A percentile compares a stretch with the other conserved stretches of the same genome.
phyloP scores from a whole-genome alignment of 2,113 vertebrate species.

The Bubo bubo region DNA sequence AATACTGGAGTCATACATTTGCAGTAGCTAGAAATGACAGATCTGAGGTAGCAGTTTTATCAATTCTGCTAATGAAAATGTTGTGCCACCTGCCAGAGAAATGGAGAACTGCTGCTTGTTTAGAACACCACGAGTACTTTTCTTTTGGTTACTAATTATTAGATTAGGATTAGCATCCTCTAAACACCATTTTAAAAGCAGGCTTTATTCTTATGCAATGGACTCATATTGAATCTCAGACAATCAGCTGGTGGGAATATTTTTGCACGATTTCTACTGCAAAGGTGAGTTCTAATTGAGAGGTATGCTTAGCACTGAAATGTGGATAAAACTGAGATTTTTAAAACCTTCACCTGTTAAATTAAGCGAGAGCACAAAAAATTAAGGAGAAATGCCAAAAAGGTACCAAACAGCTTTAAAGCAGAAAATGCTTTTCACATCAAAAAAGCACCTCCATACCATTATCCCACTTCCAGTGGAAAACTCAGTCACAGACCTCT shows the following conservation, averaged over 20 bases:
- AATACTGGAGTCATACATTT: not conserved
- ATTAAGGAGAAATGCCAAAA: not conserved
- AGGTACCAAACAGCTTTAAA: not conserved
- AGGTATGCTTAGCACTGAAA: not conserved
- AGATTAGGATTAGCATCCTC: not conserved
- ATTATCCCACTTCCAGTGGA: not conserved
- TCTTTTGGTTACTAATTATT: not conserved
- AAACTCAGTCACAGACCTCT: not conserved
- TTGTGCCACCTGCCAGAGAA: not conserved
- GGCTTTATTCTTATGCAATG: not conserved
- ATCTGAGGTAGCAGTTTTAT: not conserved
- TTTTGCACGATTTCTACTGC: not conserved
- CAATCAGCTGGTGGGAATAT: not conserved
- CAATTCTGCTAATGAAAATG: not conserved
- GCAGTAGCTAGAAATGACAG: not conserved
- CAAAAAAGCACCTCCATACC: not conserved
- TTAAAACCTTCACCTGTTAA: not conserved
- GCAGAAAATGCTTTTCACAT: not conserved
- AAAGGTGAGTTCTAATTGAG: not conserved
- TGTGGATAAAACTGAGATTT: not conserved
- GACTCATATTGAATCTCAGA: not conserved
- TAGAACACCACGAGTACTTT: fast-evolving
- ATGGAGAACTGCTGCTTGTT: not conserved
- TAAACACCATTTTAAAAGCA: not conserved
- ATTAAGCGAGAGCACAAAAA: not conserved